phyloP scores from a whole-genome alignment of 2,797 vertebrate species.

The Antrozous pallidus region DNA sequence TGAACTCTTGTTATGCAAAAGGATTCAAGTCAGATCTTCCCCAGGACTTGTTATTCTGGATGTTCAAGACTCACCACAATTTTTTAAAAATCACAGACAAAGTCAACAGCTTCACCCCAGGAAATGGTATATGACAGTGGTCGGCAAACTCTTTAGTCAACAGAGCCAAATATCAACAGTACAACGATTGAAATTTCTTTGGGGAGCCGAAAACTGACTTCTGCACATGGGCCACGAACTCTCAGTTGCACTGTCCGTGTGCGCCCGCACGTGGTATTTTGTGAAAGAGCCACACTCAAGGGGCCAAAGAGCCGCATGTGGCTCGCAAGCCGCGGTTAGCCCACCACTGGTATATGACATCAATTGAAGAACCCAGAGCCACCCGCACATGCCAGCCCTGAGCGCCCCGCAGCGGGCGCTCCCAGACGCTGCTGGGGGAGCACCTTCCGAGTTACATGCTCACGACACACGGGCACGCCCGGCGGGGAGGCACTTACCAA shows the following conservation, averaged over 20 bases:
- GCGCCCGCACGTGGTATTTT: too few relatives aligned
- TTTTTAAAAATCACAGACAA: neutral
- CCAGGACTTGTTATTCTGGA: neutral
- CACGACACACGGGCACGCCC: rapidly evolving
- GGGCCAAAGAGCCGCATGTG: too few relatives aligned
- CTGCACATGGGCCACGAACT: too few relatives aligned
- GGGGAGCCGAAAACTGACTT: too few relatives aligned
- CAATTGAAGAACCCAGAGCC: neutral
- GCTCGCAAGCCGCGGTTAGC: too few relatives aligned
- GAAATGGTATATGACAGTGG: neutral
- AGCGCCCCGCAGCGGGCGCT: neutral
- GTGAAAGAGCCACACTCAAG: too few relatives aligned
- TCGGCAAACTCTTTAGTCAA: too few relatives aligned
- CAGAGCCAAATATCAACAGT: too few relatives aligned
- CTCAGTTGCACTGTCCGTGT: too few relatives aligned
- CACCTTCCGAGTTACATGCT: rapidly evolving
- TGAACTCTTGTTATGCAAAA: neutral
- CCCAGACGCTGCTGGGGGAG: neutral
- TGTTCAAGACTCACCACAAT: neutral
- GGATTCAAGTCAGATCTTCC: neutral
- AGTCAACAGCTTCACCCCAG: neutral
- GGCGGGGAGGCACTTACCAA: conserved; percentile 85
- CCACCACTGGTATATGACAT: rapidly evolving
- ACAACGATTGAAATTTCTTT: too few relatives aligned
- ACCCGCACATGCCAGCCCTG: neutral